Percentiles rank a stretch among this genome's conserved stretches.
phyloP scores from a whole-genome alignment of 2,888 invertebrate genomes.

The Cotesia congregata region DNA sequence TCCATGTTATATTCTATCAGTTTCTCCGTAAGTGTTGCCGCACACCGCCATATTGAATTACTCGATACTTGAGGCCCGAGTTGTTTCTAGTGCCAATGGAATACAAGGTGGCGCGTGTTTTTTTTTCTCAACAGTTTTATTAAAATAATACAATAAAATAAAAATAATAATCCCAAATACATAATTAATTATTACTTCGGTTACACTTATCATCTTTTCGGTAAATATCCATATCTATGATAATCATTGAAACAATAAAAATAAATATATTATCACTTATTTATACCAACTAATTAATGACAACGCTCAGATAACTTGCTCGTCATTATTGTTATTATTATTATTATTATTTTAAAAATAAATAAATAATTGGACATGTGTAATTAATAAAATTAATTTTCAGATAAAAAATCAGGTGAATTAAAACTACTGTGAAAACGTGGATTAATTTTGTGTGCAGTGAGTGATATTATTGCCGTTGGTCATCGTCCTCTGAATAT shows the following conservation, averaged over 20 bases:
- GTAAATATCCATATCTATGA: too few species aligned
- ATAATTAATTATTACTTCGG: too few species aligned
- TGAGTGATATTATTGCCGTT: constrained; percentile 7
- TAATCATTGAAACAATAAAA: too few species aligned
- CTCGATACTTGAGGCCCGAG: constrained; percentile 56
- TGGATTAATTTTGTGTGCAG: constrained; percentile 1
- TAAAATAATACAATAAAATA: constrained; percentile 39
- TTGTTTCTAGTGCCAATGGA: constrained; percentile 72
- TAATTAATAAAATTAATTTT: neutral
- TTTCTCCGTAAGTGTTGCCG: constrained; percentile 26
- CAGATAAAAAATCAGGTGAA: constrained; percentile 5
- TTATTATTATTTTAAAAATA: neutral
- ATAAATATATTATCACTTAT: too few species aligned
- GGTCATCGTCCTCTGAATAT: neutral
- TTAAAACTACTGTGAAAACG: neutral
- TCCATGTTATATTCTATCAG: neutral
- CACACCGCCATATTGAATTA: constrained; percentile 75
- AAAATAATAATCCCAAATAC: too few species aligned
- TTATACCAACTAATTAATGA: too few species aligned
- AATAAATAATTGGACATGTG: neutral
- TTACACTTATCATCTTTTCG: too few species aligned
- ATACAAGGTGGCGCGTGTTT: constrained; percentile 62
- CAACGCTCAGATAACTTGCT: too few species aligned
- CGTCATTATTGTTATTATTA: too few species aligned
- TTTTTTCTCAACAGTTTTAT: constrained; percentile 48